Percentiles rank a stretch among this genome's conserved stretches.
phyloP scores from a whole-genome alignment of 2,888 invertebrate genomes.

The Lysandra bellargus region DNA sequence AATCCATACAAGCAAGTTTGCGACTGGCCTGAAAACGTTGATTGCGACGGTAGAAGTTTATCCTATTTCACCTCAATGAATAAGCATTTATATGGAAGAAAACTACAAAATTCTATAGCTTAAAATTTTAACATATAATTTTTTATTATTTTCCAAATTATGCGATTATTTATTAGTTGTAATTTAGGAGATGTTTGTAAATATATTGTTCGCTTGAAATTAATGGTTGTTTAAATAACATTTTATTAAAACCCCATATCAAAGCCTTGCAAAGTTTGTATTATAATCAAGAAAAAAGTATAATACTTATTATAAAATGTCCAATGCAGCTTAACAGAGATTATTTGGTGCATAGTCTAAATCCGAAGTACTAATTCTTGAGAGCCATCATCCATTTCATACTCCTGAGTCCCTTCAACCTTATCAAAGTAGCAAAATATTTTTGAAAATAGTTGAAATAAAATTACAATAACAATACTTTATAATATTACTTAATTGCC shows the following conservation, averaged over 20 bases:
- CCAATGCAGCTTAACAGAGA: too few species aligned
- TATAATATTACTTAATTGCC: too few species aligned
- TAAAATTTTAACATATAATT: background rate
- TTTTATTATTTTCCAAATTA: conserved; percentile 5
- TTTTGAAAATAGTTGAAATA: too few species aligned
- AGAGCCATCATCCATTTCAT: too few species aligned
- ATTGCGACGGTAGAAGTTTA: conserved; percentile 32
- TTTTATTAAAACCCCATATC: background rate
- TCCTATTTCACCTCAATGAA: conserved; percentile 30
- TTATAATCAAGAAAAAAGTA: too few species aligned
- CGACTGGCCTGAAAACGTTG: conserved; percentile 35
- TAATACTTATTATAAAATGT: too few species aligned
- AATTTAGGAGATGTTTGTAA: background rate
- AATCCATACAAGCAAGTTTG: conserved; percentile 41
- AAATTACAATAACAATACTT: too few species aligned
- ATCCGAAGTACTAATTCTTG: too few species aligned
- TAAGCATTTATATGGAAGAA: conserved; percentile 31
- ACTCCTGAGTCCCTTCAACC: too few species aligned
- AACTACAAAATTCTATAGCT: background rate
- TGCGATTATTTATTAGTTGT: background rate
- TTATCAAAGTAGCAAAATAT: too few species aligned
- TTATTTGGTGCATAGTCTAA: too few species aligned
- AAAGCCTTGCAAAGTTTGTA: background rate
- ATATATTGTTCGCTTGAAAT: background rate
- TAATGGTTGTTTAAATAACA: background rate